Conservation (phyloP, 1,140 invertebrate genomes). For the Brachionus koreanus region DNA sequence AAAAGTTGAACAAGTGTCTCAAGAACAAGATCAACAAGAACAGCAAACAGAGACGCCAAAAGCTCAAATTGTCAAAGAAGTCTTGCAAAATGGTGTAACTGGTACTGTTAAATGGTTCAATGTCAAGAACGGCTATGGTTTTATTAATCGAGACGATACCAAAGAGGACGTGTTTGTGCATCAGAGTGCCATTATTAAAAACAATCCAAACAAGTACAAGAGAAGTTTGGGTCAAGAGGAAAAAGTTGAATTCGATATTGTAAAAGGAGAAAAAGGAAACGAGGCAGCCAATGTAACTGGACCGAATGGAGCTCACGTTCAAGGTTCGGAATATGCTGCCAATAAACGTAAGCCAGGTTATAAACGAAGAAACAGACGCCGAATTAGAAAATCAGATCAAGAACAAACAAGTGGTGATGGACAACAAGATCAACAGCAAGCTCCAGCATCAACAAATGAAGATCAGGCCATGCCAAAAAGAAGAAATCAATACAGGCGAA, state of each 20-base stretch:
- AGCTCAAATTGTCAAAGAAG: slow-evolving; percentile 13
- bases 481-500: no score
- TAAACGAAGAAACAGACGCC: slow-evolving; percentile 1
- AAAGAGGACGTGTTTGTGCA: slow-evolving; percentile 99
- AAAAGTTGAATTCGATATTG: slow-evolving; percentile 96
- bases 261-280: slow-evolving; percentile 70
- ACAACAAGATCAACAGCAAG: no score
- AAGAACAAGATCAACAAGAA: not conserved
- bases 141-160: slow-evolving; percentile 95
- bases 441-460: no score
- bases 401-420: not conserved
- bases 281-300: slow-evolving; percentile 96
- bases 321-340: slow-evolving; percentile 91
- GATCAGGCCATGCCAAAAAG: no score
- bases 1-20: not conserved
- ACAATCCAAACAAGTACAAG: slow-evolving; percentile 93
- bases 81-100: slow-evolving; percentile 60
- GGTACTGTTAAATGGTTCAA: slow-evolving; percentile 97
- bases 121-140: slow-evolving; percentile 98
- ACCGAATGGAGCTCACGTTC: slow-evolving; percentile 82
- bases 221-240: slow-evolving; percentile 97
- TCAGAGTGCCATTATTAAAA: slow-evolving; percentile 85
- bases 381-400: not conserved
- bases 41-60: not conserved
- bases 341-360: slow-evolving; percentile 40